phyloP scores from a whole-genome alignment of 1,140 invertebrate genomes.

The Marisa cornuarietis region DNA sequence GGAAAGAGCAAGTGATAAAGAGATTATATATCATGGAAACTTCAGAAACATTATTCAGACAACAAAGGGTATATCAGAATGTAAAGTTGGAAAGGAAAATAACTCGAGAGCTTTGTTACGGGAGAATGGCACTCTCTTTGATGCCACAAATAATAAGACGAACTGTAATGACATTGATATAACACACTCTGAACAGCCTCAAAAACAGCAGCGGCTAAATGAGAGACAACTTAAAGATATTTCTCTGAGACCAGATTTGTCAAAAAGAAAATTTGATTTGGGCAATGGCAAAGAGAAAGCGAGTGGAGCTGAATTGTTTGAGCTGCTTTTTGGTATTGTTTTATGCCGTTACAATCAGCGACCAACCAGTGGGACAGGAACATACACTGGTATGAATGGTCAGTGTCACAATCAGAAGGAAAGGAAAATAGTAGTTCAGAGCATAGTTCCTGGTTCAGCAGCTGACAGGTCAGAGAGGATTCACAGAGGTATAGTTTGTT shows the following conservation, averaged over 20 bases:
- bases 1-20: not conserved
- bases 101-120: conserved; percentile 6
- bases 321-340: conserved; percentile 44
- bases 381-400: not conserved
- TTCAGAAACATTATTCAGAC: not conserved
- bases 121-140: not conserved
- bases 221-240: conserved; percentile 37
- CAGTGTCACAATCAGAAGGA: not conserved
- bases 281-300: not conserved
- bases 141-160: no score
- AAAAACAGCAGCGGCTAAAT: conserved; percentile 25
- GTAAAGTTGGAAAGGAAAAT: not conserved
- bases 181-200: no score
- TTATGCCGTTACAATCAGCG: conserved; percentile 44
- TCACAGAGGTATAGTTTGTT: conserved; percentile 38
- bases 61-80: not conserved
- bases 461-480: conserved; percentile 38
- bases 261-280: conserved; percentile 19
- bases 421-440: conserved; percentile 41
- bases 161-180: no score
- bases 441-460: conserved; percentile 34
- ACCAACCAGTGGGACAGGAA: not conserved
- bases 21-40: not conserved
- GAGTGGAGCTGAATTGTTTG: conserved; percentile 37
- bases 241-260: conserved; percentile 33